These are phyloP conservation scores for Sipha flava DNA, from an alignment of 1,140 invertebrate genomes.

Conservation along the genomic window DNA sequence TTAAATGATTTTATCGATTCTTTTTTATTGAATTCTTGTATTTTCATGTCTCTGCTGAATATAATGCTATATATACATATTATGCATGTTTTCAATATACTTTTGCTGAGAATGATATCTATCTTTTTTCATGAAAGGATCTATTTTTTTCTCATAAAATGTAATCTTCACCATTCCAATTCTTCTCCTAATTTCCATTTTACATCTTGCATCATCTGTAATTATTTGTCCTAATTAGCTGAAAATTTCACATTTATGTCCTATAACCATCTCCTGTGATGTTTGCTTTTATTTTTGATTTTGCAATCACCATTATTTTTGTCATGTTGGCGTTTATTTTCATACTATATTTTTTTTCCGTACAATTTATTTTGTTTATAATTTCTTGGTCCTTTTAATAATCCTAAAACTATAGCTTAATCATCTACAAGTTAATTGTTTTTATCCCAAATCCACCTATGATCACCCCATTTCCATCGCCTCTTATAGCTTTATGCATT, in stretches of 20 bases:
- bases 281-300: no score
- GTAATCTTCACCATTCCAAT: neutral
- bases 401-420: no score
- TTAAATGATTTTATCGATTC: neutral
- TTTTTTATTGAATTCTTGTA: no score
- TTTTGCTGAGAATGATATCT: neutral
- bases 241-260: no score
- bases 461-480: constrained; percentile 17
- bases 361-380: no score
- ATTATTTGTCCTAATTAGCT: neutral
- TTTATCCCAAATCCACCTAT: no score
- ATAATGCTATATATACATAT: neutral
- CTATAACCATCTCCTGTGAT: no score
- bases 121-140: no score
- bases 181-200: neutral
- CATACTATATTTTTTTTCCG: no score
- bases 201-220: neutral
- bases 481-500: constrained; percentile 39
- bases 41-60: neutral
- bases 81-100: neutral
- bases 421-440: no score
- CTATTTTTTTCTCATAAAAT: neutral
- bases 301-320: no score
- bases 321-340: neutral
- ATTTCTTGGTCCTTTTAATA: no score